A percentile compares a stretch with the other conserved stretches of the same genome.
These are phyloP conservation scores for Melieria crassipennis DNA, from an alignment of 2,888 invertebrate species.

Conservation along the genomic window DNA sequence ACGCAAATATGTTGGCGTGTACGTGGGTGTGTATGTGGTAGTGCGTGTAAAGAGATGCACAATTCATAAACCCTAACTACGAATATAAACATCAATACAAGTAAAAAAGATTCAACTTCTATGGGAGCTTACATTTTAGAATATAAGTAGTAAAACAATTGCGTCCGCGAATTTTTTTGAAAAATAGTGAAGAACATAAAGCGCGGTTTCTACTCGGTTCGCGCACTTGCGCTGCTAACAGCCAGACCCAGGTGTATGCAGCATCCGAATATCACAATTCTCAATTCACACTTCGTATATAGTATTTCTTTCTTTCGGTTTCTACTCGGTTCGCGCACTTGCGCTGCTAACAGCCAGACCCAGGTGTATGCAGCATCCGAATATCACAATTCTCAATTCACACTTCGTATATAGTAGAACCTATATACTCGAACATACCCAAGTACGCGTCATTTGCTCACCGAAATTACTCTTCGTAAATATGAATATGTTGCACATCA, in stretches of 20 bases:
- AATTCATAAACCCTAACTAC: constrained; percentile 2
- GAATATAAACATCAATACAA: background rate
- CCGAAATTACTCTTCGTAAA: too few relatives aligned
- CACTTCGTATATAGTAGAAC: background rate
- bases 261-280: background rate
- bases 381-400: background rate
- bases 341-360: too few relatives aligned
- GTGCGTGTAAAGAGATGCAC: background rate
- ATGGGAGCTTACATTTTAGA: background rate
- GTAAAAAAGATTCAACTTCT: background rate
- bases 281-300: background rate
- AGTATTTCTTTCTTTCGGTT: too few relatives aligned
- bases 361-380: background rate
- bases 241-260: too few relatives aligned
- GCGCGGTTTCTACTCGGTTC: too few relatives aligned
- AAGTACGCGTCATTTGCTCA: too few relatives aligned
- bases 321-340: too few relatives aligned
- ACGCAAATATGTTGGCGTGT: background rate
- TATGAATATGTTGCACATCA: too few relatives aligned
- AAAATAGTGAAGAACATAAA: background rate
- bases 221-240: too few relatives aligned
- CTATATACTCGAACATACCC: background rate
- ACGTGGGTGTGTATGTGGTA: background rate
- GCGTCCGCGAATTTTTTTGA: background rate
- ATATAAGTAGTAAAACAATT: background rate